These are phyloP conservation scores for Caradrina kadenii DNA, from an alignment of 2,888 invertebrate species.

Conservation along the genomic window DNA sequence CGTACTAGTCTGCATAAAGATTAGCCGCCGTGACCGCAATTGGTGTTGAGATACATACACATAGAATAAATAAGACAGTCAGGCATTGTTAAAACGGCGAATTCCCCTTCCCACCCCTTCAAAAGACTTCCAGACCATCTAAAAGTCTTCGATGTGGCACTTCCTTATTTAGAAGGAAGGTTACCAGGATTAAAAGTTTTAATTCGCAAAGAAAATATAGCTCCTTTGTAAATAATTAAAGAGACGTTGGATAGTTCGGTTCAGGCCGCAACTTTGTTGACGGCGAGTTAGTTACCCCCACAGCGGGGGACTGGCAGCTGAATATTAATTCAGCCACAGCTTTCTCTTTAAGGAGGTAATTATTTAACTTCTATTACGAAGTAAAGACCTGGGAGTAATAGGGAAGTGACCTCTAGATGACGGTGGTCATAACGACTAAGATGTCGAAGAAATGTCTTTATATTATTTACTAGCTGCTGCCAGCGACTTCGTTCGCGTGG, in stretches of 20 bases:
- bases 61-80: no score
- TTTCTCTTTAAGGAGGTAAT: constrained; percentile 47
- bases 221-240: constrained; percentile 54
- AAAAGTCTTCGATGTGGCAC: not conserved
- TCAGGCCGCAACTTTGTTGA: constrained; percentile 53
- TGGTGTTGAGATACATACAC: no score
- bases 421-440: not conserved
- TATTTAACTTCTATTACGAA: constrained; percentile 51
- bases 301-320: constrained; percentile 30
- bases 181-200: constrained; percentile 35
- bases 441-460: no score
- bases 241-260: constrained; percentile 46
- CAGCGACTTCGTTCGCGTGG: no score
- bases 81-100: no score
- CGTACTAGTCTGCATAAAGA: no score
- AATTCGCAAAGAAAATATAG: constrained; percentile 51
- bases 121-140: not conserved
- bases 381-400: constrained; percentile 20
- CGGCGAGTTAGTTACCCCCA: constrained; percentile 41
- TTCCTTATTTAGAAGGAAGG: constrained; percentile 18
- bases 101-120: no score
- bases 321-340: constrained; percentile 51
- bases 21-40: no score
- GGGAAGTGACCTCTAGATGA: constrained; percentile 19
- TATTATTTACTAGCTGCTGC: no score